Percentiles rank a stretch among this genome's conserved stretches.
Evolutionary conservation across 1,140 invertebrate species (phyloP).

Genomic region (Cardiocondyla obscurior): DNA sequence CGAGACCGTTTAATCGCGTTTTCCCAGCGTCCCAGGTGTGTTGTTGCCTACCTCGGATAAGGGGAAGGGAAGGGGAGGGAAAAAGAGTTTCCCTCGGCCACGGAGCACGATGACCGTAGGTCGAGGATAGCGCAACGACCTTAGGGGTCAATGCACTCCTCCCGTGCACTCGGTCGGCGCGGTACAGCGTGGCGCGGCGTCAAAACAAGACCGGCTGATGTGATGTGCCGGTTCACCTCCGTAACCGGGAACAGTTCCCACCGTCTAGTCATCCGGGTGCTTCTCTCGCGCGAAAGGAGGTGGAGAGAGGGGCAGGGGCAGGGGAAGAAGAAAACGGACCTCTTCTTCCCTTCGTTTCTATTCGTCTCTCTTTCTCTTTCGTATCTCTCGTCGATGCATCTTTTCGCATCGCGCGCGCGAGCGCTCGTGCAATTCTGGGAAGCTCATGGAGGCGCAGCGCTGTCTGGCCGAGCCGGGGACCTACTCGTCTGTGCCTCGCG

Average conservation of each 20-base stretch:
- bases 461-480: constrained; percentile 79
- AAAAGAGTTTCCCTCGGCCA: constrained; percentile 26
- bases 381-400: constrained; percentile 39
- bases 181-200: constrained; percentile 68
- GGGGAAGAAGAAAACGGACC: constrained; percentile 41
- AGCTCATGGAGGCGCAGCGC: constrained; percentile 81
- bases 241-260: constrained; percentile 78
- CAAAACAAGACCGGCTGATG: constrained; percentile 81
- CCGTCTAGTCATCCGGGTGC: constrained; percentile 80
- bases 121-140: constrained; percentile 73
- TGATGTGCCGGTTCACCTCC: constrained; percentile 66
- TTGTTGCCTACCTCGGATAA: not conserved
- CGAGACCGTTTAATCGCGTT: not conserved
- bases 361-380: constrained; percentile 26
- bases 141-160: constrained; percentile 83
- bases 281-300: constrained; percentile 48
- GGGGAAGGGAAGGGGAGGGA: constrained; percentile 11
- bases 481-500: constrained; percentile 73
- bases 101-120: constrained; percentile 44
- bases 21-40: constrained; percentile 30
- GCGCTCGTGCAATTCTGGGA: constrained; percentile 75
- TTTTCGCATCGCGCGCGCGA: constrained; percentile 63
- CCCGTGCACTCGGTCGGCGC: constrained; percentile 40
- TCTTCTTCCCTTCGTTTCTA: constrained; percentile 45
- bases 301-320: too few relatives aligned